Base-by-base conservation (phyloP, 2,888 invertebrate species). In the Andrena praecox region DNA sequence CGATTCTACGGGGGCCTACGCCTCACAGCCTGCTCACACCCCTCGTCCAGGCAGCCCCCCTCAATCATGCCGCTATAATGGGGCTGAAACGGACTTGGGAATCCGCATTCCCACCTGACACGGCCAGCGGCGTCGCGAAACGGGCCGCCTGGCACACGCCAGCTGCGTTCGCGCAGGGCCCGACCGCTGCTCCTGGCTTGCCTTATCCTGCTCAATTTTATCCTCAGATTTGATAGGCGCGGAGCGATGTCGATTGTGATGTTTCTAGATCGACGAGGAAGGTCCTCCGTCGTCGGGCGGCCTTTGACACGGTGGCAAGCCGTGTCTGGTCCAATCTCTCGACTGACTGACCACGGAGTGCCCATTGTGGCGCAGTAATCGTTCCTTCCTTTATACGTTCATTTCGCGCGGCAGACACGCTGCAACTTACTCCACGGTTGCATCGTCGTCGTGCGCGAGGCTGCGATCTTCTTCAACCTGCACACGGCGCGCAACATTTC, bases 21-120 rank as follows among this genome's bases (percentile, higher is more conserved):
- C 92, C 91, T 24, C 93, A 90, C 85, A 85, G 92, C 80, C 87
- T 93, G 24, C 86, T 92, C 54, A 87, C 91, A 10, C 92, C 91
- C 48, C 87, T 92, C 56, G 85, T 92, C 20, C 92, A 90, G 70
- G 86, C 93, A 50, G 88, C 90, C 2, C 90, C 91, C 16, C 81
- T 94, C 10, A 93, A 94, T 86, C 93, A 92, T 91, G 90, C 92
- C 93, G 89, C 95, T 94, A 60, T 94, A 10, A 91, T 94, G 82
- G 93, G 94, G 2, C 95, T 96, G 82, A 97, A 97, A 92, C 95
- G 97, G 2, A 95, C 95, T 0, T 97, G 97, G 94, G 97, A 97
- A 59, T 96, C 96, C 90, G 97, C 97, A 0, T 97, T 97, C 90
- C 95, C 96, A 0, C 95, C 95, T 12, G 95, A 94, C 64, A 87